phyloP scores from a whole-genome alignment of 2,888 invertebrate species.

The Yponomeuta plumbellus region DNA sequence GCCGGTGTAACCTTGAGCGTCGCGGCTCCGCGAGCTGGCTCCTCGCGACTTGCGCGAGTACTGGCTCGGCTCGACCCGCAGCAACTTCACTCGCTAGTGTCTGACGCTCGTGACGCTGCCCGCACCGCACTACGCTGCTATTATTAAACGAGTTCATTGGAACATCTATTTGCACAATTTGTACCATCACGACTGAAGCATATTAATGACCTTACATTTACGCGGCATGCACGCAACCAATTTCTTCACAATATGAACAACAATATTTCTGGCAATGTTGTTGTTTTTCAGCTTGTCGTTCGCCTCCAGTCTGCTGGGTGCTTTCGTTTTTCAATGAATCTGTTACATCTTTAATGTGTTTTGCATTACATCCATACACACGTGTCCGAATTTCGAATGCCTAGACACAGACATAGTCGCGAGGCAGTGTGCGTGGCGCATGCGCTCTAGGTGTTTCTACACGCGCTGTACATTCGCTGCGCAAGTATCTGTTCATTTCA shows the following conservation, averaged over 20 bases:
- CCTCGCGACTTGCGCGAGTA: neutral
- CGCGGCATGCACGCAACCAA: slow-evolving; percentile 38
- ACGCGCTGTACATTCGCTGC: slow-evolving; percentile 66
- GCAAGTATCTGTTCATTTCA: slow-evolving; percentile 52
- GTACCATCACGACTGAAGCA: slow-evolving; percentile 62
- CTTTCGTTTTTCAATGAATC: slow-evolving; percentile 8
- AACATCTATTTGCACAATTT: slow-evolving; percentile 76
- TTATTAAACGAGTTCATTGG: slow-evolving; percentile 76
- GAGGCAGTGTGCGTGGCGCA: slow-evolving; percentile 61
- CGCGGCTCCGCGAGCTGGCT: neutral
- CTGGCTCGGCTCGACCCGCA: neutral
- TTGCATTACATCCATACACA: slow-evolving; percentile 28
- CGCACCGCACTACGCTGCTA: slow-evolving; percentile 63
- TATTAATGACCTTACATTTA: slow-evolving; percentile 65
- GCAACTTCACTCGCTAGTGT: neutral
- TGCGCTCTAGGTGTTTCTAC: slow-evolving; percentile 55
- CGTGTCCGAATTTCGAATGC: slow-evolving; percentile 36
- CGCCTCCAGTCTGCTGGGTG: neutral
- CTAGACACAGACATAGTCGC: slow-evolving; percentile 30
- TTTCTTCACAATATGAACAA: neutral
- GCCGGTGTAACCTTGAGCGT: slow-evolving; percentile 20
- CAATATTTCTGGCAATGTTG: neutral
- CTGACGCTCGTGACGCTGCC: slow-evolving; percentile 39
- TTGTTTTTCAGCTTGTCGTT: neutral
- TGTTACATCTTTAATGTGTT: slow-evolving; percentile 29